Conservation (phyloP, 2,113 vertebrate species). For the Fulica atra region DNA sequence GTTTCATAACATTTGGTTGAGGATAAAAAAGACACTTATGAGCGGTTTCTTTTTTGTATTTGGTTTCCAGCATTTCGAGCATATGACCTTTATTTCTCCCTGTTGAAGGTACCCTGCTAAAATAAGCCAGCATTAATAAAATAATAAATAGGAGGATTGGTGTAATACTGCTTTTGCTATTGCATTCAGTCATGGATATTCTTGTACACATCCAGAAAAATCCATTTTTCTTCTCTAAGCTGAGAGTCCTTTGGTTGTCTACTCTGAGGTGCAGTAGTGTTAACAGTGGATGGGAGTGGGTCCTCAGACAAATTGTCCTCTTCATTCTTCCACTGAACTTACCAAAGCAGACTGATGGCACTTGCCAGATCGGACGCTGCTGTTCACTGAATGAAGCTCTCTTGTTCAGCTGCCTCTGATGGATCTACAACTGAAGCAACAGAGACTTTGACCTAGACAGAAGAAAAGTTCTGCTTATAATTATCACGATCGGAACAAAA, state of each 20-base stretch:
- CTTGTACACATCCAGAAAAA: background rate
- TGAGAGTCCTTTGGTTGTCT: background rate
- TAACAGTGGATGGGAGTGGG: background rate
- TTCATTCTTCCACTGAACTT: background rate
- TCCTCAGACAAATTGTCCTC: background rate
- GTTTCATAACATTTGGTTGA: background rate
- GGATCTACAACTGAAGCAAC: background rate
- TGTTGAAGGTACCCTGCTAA: background rate
- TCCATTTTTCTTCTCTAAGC: background rate
- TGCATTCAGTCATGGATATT: background rate
- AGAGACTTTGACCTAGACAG: background rate
- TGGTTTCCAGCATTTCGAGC: background rate
- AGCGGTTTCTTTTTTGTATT: background rate
- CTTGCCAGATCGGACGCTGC: background rate
- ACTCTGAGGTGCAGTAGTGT: background rate
- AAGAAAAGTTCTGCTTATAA: conserved; percentile 36
- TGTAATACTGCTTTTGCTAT: background rate
- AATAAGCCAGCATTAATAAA: background rate
- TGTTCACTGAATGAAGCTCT: background rate
- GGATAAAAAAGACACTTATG: background rate
- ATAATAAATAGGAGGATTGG: background rate
- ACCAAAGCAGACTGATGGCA: background rate
- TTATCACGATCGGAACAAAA: conserved; percentile 12
- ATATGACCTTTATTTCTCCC: background rate
- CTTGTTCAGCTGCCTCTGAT: background rate